Percentiles rank a stretch among this genome's conserved stretches.
These are phyloP conservation scores for Poeciliopsis prolifica DNA, from an alignment of 2,113 vertebrate species.

Conservation along the genomic window DNA sequence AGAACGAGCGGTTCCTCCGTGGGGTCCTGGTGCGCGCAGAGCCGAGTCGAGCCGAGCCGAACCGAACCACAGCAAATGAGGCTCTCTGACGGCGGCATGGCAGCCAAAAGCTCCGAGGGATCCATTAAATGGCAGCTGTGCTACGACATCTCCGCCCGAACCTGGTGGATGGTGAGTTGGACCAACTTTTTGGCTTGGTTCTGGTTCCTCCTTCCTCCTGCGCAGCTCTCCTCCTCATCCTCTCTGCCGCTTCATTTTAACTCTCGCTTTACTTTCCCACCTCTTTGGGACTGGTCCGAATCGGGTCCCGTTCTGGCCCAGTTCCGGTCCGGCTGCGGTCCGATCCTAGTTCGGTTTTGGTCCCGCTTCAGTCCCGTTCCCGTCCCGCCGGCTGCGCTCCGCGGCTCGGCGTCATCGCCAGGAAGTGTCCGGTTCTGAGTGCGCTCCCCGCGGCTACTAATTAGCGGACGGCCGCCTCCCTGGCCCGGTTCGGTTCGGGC, in stretches of 20 bases:
- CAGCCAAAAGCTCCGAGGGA: slow-evolving; percentile 97
- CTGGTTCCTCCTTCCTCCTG: slow-evolving; percentile 59
- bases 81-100: slow-evolving; percentile 98
- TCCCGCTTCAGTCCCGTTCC: not conserved
- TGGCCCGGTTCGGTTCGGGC: not conserved
- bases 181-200: slow-evolving; percentile 72
- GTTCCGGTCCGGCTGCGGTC: no score
- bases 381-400: not conserved
- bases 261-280: not conserved
- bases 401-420: not conserved
- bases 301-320: no score
- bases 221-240: not conserved
- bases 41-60: slow-evolving; percentile 94
- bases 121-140: slow-evolving; percentile 99
- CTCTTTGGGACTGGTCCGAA: not conserved
- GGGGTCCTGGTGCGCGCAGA: slow-evolving; percentile 72
- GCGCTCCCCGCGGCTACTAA: not conserved
- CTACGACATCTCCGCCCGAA: slow-evolving; percentile 99
- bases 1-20: slow-evolving; percentile 98
- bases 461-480: not conserved
- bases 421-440: no score
- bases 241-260: not conserved
- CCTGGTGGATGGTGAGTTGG: slow-evolving; percentile 99
- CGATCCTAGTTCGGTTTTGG: no score
- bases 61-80: slow-evolving; percentile 93